Percentiles rank a stretch among this genome's conserved stretches.
phyloP scores from a whole-genome alignment of 2,797 vertebrate species.

The Thalassophryne amazonica region DNA sequence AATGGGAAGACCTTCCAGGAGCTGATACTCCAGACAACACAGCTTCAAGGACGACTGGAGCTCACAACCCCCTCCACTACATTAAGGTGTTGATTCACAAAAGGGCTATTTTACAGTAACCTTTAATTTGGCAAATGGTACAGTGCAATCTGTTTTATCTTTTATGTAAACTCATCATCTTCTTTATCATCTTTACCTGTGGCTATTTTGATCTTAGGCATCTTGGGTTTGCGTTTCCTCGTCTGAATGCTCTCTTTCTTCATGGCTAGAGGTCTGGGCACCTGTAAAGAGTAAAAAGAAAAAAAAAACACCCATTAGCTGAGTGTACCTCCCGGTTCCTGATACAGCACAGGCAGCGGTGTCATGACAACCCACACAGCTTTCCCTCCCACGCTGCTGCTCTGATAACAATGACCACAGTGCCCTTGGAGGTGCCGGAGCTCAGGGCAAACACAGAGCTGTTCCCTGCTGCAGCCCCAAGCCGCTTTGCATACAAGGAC shows the following conservation, averaged over 20 bases:
- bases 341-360: conserved; percentile 22
- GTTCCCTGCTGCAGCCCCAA: background rate
- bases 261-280: conserved; percentile 94
- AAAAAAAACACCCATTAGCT: conserved; percentile 8
- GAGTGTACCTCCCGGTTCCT: conserved; percentile 8
- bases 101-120: too few species aligned
- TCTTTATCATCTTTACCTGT: conserved; percentile 73
- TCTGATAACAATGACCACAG: conserved; percentile 38
- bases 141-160: too few species aligned
- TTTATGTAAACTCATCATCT: background rate
- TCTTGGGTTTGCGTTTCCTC: conserved; percentile 94
- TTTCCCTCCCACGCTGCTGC: conserved; percentile 23
- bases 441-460: conserved; percentile 18
- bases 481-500: background rate
- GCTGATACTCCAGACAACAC: too few species aligned
- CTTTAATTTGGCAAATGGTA: too few species aligned
- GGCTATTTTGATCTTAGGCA: conserved; percentile 82
- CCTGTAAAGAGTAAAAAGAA: conserved; percentile 70
- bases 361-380: conserved; percentile 30
- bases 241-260: conserved; percentile 99
- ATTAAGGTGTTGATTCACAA: too few species aligned
- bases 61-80: too few species aligned
- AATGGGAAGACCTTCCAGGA: too few species aligned
- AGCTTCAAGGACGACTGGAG: too few species aligned
- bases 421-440: conserved; percentile 39